Evolutionary conservation across 2,888 invertebrate genomes (phyloP).

Genomic region (Drosophila infuscata): DNA sequence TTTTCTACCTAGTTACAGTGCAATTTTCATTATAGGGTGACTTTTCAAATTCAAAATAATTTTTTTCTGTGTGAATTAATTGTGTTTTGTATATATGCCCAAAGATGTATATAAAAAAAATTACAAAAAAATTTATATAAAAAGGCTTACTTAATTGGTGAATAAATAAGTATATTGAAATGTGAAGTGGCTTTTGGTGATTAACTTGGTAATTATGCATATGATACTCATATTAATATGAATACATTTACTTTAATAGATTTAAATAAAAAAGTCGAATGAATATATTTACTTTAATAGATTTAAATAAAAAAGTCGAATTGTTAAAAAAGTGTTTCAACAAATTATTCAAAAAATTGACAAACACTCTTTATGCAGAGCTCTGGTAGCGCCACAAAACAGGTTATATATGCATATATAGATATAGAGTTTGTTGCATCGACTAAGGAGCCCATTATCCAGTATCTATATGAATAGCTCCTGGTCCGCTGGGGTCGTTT

Average conservation of each 20-base stretch:
- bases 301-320: neutral
- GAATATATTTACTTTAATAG: neutral
- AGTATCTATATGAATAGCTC: constrained; percentile 1
- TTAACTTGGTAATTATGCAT: neutral
- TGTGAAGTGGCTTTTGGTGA: neutral
- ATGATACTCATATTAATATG: neutral
- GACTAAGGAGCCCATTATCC: neutral
- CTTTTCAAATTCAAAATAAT: neutral
- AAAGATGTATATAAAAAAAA: neutral
- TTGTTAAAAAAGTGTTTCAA: neutral
- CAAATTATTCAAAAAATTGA: constrained; percentile 27
- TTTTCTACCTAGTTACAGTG: neutral
- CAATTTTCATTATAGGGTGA: neutral
- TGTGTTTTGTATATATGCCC: neutral
- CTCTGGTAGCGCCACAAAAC: neutral
- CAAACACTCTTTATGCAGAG: constrained; percentile 9
- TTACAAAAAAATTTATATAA: neutral
- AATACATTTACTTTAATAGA: neutral
- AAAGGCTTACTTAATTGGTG: neutral
- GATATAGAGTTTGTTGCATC: neutral
- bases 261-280: neutral
- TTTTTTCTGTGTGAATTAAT: neutral
- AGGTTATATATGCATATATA: neutral
- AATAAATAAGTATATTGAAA: neutral
- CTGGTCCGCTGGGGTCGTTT: neutral